A percentile compares a stretch with the other conserved stretches of the same genome.
Evolutionary conservation across 2,888 invertebrate species (phyloP).

Genomic region (Trichopoda pennipes): DNA sequence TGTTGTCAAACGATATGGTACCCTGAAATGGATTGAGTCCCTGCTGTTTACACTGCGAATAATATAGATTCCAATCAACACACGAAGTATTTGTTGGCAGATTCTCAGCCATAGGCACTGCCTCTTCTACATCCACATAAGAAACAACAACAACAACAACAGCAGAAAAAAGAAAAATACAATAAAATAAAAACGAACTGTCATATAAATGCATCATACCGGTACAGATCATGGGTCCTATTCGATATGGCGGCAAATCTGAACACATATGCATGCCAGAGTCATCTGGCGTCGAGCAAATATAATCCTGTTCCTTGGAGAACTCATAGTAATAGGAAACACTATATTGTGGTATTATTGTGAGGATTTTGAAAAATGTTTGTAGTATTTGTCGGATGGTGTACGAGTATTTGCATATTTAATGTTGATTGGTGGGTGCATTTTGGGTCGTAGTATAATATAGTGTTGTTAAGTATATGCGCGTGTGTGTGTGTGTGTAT

Average conservation of each 20-base stretch:
- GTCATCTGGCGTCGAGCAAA: conserved; percentile 95
- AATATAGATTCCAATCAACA: conserved; percentile 99
- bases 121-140: conserved; percentile 72
- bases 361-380: conserved; percentile 30
- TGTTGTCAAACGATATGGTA: conserved; percentile 99
- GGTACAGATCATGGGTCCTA: conserved; percentile 89
- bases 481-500: background rate
- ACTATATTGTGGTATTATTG: conserved; percentile 78
- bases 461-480: conserved; percentile 27
- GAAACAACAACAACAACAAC: too few species aligned
- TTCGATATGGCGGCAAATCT: conserved; percentile 89
- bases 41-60: conserved; percentile 95
- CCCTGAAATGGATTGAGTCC: conserved; percentile 99
- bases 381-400: conserved; percentile 16
- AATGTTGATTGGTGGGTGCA: conserved; percentile 25
- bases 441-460: background rate
- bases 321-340: conserved; percentile 92
- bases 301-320: conserved; percentile 96
- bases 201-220: conserved; percentile 82
- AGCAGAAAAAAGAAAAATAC: background rate
- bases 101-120: conserved; percentile 82
- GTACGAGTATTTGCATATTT: conserved; percentile 10
- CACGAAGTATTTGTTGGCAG: conserved; percentile 89
- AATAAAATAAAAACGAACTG: background rate
- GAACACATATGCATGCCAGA: conserved; percentile 96